A percentile compares a stretch with the other conserved stretches of the same genome.
Evolutionary conservation across 2,797 vertebrate genomes (phyloP).

Genomic region (Aphelocoma californica): DNA sequence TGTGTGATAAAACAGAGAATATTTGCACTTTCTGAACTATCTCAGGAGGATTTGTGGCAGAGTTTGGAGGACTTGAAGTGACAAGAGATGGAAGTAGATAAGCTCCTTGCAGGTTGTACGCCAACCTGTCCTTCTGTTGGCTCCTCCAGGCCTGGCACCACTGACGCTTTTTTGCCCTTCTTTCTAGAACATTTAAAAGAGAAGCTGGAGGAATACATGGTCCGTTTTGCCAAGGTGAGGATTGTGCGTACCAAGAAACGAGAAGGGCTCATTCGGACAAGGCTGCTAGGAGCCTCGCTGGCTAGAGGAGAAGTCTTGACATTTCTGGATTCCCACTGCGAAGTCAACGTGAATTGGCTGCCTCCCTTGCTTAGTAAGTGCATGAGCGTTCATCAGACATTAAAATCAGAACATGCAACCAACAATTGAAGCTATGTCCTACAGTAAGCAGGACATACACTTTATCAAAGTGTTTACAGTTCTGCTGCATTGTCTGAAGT

Average conservation of each 20-base stretch:
- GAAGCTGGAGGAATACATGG: constrained; percentile 86
- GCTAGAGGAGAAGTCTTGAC: constrained; percentile 87
- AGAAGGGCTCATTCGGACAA: constrained; percentile 88
- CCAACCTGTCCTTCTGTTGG: neutral
- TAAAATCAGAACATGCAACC: neutral
- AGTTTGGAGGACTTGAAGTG: neutral
- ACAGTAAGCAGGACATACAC: neutral
- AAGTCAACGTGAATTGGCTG: constrained; percentile 89
- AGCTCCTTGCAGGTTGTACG: neutral
- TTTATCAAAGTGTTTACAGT: neutral
- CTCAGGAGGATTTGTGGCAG: neutral
- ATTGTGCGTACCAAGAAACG: constrained; percentile 88
- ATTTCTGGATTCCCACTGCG: constrained; percentile 89
- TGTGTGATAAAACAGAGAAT: constrained; percentile 11
- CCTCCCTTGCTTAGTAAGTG: constrained; percentile 87
- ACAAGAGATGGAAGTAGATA: neutral
- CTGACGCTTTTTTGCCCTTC: constrained; percentile 19
- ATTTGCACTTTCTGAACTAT: constrained; percentile 23
- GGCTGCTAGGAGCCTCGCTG: constrained; percentile 84
- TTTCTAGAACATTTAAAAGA: constrained; percentile 84
- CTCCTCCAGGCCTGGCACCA: neutral
- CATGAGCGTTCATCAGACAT: neutral
- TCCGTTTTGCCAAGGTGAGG: constrained; percentile 85
- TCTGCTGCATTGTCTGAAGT: neutral
- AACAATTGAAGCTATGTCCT: neutral